A percentile compares a stretch with the other conserved stretches of the same genome.
Conservation (phyloP, 23 tunicate genomes). For the Styela clava region DNA sequence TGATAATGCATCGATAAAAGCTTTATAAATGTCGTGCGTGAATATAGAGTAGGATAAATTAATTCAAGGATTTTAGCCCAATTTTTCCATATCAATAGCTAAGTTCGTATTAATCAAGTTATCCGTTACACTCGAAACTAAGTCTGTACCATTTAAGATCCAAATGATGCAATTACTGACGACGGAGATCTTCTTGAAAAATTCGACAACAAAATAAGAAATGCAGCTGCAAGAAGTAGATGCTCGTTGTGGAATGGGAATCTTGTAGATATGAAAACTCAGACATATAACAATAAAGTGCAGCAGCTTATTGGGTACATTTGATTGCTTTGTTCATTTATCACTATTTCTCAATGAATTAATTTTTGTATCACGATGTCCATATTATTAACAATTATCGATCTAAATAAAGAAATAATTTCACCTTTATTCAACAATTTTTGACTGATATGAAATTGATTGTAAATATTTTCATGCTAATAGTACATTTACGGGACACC, state of each 20-base stretch:
- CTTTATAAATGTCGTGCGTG: no score
- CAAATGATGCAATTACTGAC: not conserved
- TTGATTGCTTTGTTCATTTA: not conserved
- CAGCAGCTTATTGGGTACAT: not conserved
- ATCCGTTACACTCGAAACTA: not conserved
- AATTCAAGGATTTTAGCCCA: no score
- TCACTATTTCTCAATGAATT: no score
- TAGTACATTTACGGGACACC: no score
- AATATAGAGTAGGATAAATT: no score
- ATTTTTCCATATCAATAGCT: not conserved
- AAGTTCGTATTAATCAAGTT: not conserved
- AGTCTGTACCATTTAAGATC: not conserved
- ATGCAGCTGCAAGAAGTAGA: not conserved
- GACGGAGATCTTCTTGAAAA: not conserved
- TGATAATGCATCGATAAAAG: no score
- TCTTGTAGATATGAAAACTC: not conserved
- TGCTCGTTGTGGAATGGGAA: not conserved
- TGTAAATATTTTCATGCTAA: no score
- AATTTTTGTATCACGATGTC: no score
- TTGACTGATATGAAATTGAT: not conserved
- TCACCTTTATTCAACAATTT: no score
- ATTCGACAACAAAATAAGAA: not conserved
- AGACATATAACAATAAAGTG: not conserved
- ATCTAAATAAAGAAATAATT: not conserved
- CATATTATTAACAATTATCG: no score